Conservation (phyloP, 64 coral and sea anemone species). For the Exaiptasia diaphana region DNA sequence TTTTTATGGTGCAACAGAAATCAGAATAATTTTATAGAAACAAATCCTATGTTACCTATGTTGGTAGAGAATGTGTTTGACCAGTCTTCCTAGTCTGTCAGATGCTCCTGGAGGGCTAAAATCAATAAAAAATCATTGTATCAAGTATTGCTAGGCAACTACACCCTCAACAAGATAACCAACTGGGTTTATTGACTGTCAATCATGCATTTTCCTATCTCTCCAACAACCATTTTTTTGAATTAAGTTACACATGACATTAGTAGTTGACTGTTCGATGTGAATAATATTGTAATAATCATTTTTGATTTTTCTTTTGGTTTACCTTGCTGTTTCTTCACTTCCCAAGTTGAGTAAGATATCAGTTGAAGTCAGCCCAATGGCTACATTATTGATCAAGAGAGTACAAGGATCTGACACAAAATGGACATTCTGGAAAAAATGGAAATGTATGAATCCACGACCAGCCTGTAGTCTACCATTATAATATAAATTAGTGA, state of each 20-base stretch:
- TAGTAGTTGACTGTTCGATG: no score
- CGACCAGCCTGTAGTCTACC: no score
- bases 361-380: conserved; percentile 85
- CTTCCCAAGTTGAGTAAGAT: conserved; percentile 84
- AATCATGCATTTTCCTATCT: neutral
- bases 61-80: conserved; percentile 84
- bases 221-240: no score
- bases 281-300: no score
- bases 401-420: conserved; percentile 89
- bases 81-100: conserved; percentile 86
- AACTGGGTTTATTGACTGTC: neutral
- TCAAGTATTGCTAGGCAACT: neutral
- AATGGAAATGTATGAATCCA: neutral
- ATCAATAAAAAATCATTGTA: neutral
- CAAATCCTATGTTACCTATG: conserved; percentile 53
- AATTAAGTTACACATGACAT: no score
- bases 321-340: conserved; percentile 92
- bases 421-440: conserved; percentile 71
- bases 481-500: neutral
- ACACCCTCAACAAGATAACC: neutral
- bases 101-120: conserved; percentile 84
- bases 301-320: neutral
- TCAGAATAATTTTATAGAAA: neutral
- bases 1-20: neutral
- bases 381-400: conserved; percentile 69